Conservation (phyloP, 2,797 vertebrate species). For the Melanotaenia nigrans region DNA sequence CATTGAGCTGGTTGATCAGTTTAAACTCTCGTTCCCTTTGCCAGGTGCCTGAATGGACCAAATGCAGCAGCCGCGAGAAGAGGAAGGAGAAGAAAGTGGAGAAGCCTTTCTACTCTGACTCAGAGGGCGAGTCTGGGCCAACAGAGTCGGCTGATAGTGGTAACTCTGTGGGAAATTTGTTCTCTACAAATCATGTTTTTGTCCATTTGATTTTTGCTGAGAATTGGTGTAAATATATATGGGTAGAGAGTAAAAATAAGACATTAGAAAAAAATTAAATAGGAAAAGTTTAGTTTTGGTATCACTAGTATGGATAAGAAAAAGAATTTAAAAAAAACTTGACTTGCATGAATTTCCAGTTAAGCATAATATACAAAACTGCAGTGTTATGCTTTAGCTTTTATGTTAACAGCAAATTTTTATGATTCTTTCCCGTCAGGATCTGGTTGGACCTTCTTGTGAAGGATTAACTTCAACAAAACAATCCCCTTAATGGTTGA, state of each 20-base stretch:
- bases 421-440: too few species aligned
- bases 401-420: too few species aligned
- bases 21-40: conserved; percentile 17
- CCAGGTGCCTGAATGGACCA: conserved; percentile 99
- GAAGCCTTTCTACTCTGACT: conserved; percentile 98
- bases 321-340: neutral
- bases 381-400: too few species aligned
- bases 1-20: conserved; percentile 17
- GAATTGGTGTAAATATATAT: neutral
- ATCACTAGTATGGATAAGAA: neutral
- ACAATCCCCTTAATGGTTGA: too few species aligned
- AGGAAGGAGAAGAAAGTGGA: conserved; percentile 98
- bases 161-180: conserved; percentile 66
- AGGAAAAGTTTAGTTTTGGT: neutral
- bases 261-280: too few species aligned
- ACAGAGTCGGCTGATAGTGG: conserved; percentile 97
- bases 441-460: too few species aligned
- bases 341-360: neutral
- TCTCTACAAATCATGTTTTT: neutral
- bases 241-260: neutral
- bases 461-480: too few species aligned
- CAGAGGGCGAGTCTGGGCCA: conserved; percentile 94
- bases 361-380: neutral
- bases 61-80: conserved; percentile 95
- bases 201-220: neutral